Evolutionary conservation across 2,113 vertebrate genomes (phyloP).

Genomic region (Malaclemys terrapin): DNA sequence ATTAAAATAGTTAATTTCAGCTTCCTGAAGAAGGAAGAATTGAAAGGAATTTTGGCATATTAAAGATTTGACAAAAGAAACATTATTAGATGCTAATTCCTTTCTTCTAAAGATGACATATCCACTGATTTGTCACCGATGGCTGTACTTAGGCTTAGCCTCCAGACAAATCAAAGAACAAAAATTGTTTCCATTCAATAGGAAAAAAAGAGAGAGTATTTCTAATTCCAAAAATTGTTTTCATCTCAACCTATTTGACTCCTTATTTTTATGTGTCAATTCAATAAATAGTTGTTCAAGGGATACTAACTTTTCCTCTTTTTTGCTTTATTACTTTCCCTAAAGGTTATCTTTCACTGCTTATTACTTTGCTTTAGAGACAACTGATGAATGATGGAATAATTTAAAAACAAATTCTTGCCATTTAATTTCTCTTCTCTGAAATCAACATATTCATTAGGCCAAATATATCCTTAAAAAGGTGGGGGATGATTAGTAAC

Average conservation of each 20-base stretch:
- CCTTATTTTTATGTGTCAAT: not conserved
- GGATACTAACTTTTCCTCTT: not conserved
- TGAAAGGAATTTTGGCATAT: not conserved
- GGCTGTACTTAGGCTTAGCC: not conserved
- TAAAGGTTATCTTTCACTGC: not conserved
- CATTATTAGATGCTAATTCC: not conserved
- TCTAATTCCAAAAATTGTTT: not conserved
- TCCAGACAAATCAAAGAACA: not conserved
- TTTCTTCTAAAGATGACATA: not conserved
- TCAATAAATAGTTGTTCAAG: not conserved
- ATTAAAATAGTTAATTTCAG: conserved; percentile 46
- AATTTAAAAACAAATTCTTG: not conserved
- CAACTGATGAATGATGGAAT: not conserved
- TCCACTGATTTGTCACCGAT: not conserved
- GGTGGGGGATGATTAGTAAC: not conserved
- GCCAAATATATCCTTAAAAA: not conserved
- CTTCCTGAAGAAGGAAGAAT: conserved; percentile 30
- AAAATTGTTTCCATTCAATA: not conserved
- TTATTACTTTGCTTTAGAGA: not conserved
- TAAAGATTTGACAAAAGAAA: conserved; percentile 10
- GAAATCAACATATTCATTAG: not conserved
- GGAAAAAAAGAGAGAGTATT: not conserved
- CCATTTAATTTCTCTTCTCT: not conserved
- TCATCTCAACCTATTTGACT: not conserved
- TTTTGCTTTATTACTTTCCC: not conserved